Conservation (phyloP, 2,797 vertebrate genomes). For the Acanthornis magna region DNA sequence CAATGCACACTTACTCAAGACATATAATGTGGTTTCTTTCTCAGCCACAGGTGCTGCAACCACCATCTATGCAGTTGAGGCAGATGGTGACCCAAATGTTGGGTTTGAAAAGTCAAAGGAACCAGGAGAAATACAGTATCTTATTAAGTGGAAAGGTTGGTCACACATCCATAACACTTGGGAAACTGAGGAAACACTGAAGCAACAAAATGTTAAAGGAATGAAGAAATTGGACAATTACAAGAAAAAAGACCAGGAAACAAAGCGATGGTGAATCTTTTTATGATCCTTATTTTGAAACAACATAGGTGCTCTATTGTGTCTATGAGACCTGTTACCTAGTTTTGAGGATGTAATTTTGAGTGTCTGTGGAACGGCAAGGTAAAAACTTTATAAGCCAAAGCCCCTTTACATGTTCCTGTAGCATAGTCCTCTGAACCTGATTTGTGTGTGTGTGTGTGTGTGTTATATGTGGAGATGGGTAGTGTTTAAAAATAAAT, state of each 20-base stretch:
- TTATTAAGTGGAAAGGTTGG: constrained; percentile 99
- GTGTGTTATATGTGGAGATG: neutral
- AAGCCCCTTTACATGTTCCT: neutral
- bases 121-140: constrained; percentile 88
- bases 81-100: constrained; percentile 92
- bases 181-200: constrained; percentile 96
- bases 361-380: neutral
- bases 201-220: constrained; percentile 95
- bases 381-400: neutral
- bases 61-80: constrained; percentile 95
- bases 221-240: constrained; percentile 99
- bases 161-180: constrained; percentile 98
- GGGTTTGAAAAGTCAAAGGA: constrained; percentile 88
- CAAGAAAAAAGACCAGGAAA: constrained; percentile 97
- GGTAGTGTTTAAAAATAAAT: neutral
- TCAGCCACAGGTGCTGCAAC: constrained; percentile 91
- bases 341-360: neutral
- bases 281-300: neutral
- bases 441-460: neutral
- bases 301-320: neutral
- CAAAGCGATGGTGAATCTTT: constrained; percentile 86
- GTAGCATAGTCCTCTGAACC: neutral
- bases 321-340: neutral
- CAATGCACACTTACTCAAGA: neutral
- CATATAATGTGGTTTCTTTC: neutral